Evolutionary conservation across 2,797 vertebrate genomes (phyloP), one percentile per base, ranked within the genome.

Genomic region (Pipistrellus kuhlii): DNA sequence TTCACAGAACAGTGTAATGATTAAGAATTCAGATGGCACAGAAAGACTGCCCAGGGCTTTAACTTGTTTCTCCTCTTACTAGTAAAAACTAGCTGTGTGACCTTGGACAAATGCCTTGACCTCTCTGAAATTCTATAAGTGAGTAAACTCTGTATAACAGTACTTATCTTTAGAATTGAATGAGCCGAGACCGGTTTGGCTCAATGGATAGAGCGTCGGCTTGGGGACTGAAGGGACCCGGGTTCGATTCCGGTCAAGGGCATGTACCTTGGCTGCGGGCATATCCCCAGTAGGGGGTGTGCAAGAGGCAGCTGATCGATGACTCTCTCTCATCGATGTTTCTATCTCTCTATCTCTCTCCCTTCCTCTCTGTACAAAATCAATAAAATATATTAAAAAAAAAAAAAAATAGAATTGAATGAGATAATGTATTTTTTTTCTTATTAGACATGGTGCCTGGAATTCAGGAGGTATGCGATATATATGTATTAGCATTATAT

Each of bases 361-460:
- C n/a, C n/a, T n/a, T n/a, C n/a, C n/a, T n/a, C n/a, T n/a, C n/a
- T n/a, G n/a, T n/a, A n/a, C n/a, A n/a, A n/a, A n/a, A n/a, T n/a
- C n/a, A n/a, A n/a, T n/a, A n/a, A n/a, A n/a, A n/a, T n/a, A n/a
- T n/a, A n/a, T n/a, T n/a, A n/a, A n/a, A n/a, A n/a, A n/a, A n/a
- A n/a, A n/a, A n/a, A n/a, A n/a, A n/a, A n/a, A n/a, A n/a, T 7
- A 76, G 32, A 20, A 82, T 57, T 88, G 73, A 95, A 73, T 80
- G 44, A 94, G 62, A 75, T 53, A 20, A 59, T 80, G 23, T 3
- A 9, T 76, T 78, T 91, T 83, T 78, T 90, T 68, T 86, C 12
- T 69, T 73, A 12, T 17, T 92, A 32, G 20, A 23, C 27, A 14
- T 27, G 30, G 35, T 81, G 55, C 32, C 4, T 69, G 25, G 46